Conservation (phyloP, 2,888 invertebrate genomes). For the Cheilosia grossa region DNA sequence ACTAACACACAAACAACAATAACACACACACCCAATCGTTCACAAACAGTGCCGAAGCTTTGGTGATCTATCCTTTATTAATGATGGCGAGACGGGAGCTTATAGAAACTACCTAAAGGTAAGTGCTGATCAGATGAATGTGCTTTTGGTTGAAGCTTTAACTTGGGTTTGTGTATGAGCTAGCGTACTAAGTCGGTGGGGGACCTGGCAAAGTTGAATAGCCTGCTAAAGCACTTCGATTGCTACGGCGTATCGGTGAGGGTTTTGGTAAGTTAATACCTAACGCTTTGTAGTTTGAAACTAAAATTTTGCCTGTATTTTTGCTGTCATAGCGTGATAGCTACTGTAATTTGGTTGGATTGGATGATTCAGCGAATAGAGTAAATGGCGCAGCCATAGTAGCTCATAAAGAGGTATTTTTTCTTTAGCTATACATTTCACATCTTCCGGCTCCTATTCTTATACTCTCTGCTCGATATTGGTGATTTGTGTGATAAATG, state of each 20-base stretch:
- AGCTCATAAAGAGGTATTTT: slow-evolving; percentile 30
- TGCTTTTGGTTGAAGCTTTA: background rate
- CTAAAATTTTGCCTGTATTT: slow-evolving; percentile 14
- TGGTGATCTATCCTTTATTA: slow-evolving; percentile 75
- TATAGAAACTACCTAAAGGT: slow-evolving; percentile 66
- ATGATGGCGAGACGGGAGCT: slow-evolving; percentile 39
- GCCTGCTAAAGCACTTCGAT: slow-evolving; percentile 74
- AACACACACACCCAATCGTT: background rate
- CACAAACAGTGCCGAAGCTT: slow-evolving; percentile 76
- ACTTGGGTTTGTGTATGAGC: slow-evolving; percentile 26
- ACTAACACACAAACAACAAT: background rate
- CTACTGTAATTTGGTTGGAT: slow-evolving; percentile 79
- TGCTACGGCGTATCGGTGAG: slow-evolving; percentile 85
- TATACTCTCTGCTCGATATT: background rate
- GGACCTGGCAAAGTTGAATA: slow-evolving; percentile 69
- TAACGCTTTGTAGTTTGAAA: slow-evolving; percentile 27
- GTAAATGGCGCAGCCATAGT: slow-evolving; percentile 4
- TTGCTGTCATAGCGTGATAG: slow-evolving; percentile 78
- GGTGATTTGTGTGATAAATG: background rate
- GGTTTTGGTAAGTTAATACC: slow-evolving; percentile 85
- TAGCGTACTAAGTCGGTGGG: slow-evolving; percentile 77
- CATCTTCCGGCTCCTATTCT: background rate
- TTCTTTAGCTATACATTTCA: background rate
- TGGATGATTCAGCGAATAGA: slow-evolving; percentile 71
- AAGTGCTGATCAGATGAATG: slow-evolving; percentile 38